Base-by-base conservation (phyloP, 2,888 invertebrate species). In the Drosophila lacicola region DNA sequence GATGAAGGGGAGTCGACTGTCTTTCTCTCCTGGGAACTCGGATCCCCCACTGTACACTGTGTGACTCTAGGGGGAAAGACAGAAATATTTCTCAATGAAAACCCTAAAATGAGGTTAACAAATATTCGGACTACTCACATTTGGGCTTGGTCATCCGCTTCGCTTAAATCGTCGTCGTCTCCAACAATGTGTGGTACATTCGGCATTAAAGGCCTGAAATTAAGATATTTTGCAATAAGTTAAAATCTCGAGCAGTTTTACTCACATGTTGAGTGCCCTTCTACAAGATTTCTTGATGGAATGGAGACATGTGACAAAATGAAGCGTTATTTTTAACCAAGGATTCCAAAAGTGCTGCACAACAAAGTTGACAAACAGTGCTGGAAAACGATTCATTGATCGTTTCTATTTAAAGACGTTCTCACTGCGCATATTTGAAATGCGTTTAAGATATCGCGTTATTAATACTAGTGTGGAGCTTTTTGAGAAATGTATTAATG, bases 171-270 rank as follows among this genome's bases (percentile, higher is more conserved):
- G 17, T 69, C 69, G 6, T 83, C 80, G 8, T 82, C 83, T 1
- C 71, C 83, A n/a, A 81, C 81, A 57, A 83, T 65, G 10, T 82
- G 73, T 1, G 56, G 70, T 0, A 77, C 51, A 5, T 39, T 42
- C 2, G 65, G 64, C 21, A 36, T 1, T 17, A 56, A 47, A 0
- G 78, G 66, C 80, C 80, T 80, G 25, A 0, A 44, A 9, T 47
- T 37, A 13, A 39, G 5, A 33, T 36, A 33, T 17, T 29, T 2
- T 8, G 4, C 8, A 13, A 14, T 3, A 4, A 17, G 6, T 10
- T 19, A n/a, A 13, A 2, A 11, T n/a, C 13, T 14, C 41, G 4
- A 36, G 14, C 1, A 3, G 5, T 33, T 33, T 11, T 17, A 55
- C 64, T 67, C 10, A 67, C 63, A 63, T 67, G 9, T 39, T 13